phyloP scores from a whole-genome alignment of 2,797 vertebrate genomes.

The Sebastes trivittatus region DNA sequence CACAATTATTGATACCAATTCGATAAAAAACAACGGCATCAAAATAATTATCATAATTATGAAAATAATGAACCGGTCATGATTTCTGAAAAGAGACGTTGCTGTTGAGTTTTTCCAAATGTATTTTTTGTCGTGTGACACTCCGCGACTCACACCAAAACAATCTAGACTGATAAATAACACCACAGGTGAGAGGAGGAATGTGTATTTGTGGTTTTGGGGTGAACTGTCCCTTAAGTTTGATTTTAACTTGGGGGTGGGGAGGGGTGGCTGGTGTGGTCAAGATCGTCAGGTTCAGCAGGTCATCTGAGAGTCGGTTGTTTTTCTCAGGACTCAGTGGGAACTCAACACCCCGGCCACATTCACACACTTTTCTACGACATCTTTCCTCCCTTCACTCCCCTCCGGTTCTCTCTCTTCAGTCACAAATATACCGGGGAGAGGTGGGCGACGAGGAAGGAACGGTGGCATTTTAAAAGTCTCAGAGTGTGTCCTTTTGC shows the following conservation, averaged over 20 bases:
- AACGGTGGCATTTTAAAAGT: slow-evolving; percentile 49
- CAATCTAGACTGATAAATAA: too few species aligned
- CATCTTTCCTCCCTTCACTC: slow-evolving; percentile 34
- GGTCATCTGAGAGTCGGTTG: slow-evolving; percentile 30
- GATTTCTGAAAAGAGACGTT: too few species aligned
- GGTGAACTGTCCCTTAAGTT: background rate
- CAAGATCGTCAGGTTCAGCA: slow-evolving; percentile 25
- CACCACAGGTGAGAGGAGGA: background rate
- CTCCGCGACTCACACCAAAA: too few species aligned
- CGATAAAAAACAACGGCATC: too few species aligned
- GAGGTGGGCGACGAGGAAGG: slow-evolving; percentile 9
- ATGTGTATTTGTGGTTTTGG: background rate
- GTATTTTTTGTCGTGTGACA: too few species aligned
- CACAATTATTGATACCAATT: too few species aligned
- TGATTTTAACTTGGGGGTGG: background rate
- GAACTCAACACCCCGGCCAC: slow-evolving; percentile 9
- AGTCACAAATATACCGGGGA: background rate
- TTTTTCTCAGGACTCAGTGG: slow-evolving; percentile 57
- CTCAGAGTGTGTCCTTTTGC: slow-evolving; percentile 76
- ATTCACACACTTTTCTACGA: slow-evolving; percentile 33
- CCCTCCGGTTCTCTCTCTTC: slow-evolving; percentile 13
- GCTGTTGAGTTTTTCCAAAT: too few species aligned
- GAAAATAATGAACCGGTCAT: too few species aligned
- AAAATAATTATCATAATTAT: too few species aligned
- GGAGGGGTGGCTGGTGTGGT: background rate